These are phyloP conservation scores for Rambutsinella grinnellia DNA, from an alignment of 2,888 invertebrate species.

Conservation along the genomic window DNA sequence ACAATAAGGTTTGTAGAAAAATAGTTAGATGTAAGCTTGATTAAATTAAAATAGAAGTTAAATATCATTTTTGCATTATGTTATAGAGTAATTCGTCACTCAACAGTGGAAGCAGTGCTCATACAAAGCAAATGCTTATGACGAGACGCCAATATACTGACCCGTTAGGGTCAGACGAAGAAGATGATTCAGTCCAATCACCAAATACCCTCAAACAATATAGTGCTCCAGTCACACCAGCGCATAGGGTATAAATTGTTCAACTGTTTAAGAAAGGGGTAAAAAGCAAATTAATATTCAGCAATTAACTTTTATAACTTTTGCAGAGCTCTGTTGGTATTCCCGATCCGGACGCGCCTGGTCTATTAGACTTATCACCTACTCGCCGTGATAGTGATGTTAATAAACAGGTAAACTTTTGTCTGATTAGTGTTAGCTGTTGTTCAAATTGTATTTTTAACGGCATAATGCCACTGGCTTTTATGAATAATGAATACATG, in stretches of 20 bases:
- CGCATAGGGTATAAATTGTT: constrained; percentile 54
- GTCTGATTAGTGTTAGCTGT: background rate
- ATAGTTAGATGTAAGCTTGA: too few relatives aligned
- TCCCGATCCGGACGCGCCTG: constrained; percentile 66
- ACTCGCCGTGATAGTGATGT: constrained; percentile 65
- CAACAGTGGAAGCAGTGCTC: constrained; percentile 34
- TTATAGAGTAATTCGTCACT: constrained; percentile 37
- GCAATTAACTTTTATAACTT: constrained; percentile 2
- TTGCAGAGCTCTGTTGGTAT: constrained; percentile 53
- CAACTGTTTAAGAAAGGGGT: background rate
- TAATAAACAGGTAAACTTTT: constrained; percentile 60
- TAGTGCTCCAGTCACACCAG: constrained; percentile 63
- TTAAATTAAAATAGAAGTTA: background rate
- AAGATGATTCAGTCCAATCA: constrained; percentile 72
- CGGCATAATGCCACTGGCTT: background rate
- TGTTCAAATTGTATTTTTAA: background rate
- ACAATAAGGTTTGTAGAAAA: constrained; percentile 65
- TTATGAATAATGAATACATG: background rate
- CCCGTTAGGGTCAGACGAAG: constrained; percentile 92
- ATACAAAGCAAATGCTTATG: constrained; percentile 74
- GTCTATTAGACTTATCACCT: constrained; percentile 68
- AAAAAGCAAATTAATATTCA: background rate
- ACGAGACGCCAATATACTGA: constrained; percentile 87
- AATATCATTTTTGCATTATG: background rate
- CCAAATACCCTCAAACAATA: constrained; percentile 52